Conservation (phyloP, 2,113 vertebrate genomes). For the Plestiodon gilberti region DNA sequence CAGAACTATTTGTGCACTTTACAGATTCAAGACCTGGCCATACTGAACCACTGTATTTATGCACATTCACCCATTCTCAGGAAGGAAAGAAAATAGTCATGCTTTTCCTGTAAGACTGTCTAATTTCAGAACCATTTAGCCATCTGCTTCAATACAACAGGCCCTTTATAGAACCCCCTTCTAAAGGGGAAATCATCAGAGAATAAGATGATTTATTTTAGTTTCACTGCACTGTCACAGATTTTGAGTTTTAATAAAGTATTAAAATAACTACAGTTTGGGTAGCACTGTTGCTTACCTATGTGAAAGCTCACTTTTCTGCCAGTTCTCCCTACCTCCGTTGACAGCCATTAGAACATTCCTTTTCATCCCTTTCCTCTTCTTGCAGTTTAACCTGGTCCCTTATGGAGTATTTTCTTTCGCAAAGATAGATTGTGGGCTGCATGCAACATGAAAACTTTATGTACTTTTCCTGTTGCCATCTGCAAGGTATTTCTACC, state of each 20-base stretch:
- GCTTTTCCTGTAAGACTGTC: slow-evolving; percentile 62
- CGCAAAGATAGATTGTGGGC: slow-evolving; percentile 72
- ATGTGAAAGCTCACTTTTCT: slow-evolving; percentile 65
- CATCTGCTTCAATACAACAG: slow-evolving; percentile 54
- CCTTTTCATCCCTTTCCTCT: slow-evolving; percentile 77
- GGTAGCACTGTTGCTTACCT: slow-evolving; percentile 61
- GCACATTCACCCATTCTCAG: slow-evolving; percentile 45
- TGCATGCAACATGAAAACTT: slow-evolving; percentile 68
- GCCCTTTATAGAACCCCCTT: slow-evolving; percentile 59
- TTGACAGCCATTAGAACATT: slow-evolving; percentile 74
- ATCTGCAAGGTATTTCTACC: slow-evolving; percentile 68
- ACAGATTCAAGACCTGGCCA: slow-evolving; percentile 34
- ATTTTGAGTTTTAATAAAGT: slow-evolving; percentile 66
- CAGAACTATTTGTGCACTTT: slow-evolving; percentile 32
- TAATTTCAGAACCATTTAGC: slow-evolving; percentile 52
- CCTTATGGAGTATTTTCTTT: slow-evolving; percentile 77
- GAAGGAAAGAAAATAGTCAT: slow-evolving; percentile 59
- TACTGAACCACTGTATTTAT: slow-evolving; percentile 16
- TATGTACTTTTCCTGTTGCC: slow-evolving; percentile 65
- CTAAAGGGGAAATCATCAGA: slow-evolving; percentile 57
- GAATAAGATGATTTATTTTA: slow-evolving; percentile 70
- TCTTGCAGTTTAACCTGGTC: slow-evolving; percentile 72
- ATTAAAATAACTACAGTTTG: slow-evolving; percentile 71
- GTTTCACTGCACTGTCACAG: slow-evolving; percentile 54
- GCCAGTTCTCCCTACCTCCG: slow-evolving; percentile 64